Evolutionary conservation across 2,797 vertebrate species (phyloP), one percentile per base, ranked within the genome.

Genomic region (Acanthurus tractus): DNA sequence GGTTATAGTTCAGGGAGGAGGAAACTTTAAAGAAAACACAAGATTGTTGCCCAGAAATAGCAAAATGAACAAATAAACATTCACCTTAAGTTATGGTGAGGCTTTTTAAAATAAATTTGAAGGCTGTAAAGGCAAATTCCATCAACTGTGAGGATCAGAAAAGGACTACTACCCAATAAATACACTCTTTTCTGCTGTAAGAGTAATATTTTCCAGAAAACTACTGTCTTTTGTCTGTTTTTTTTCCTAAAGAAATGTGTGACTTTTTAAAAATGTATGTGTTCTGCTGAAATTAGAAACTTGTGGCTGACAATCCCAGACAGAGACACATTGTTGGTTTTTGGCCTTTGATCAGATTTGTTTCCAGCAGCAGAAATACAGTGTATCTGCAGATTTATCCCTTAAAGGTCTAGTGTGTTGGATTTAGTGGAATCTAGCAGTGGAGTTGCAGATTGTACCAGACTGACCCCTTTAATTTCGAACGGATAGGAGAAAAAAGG

Each of bases 291-390:
- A 66, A 54, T 22, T 12, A 29, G 17, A 20, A 46, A 13, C 12
- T 38, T 42, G 14, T 4, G 12, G 22, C 45, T 6, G 18, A 59
- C 12, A 74, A 38, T 9, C 23, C n/a, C 18, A 65, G 14, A 45
- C 6, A 25, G 46, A 18, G 18, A 9, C 1, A 1, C 15, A 11
- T 46, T 53, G n/a, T 20, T 64, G 45, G 14, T 54, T 54, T 53
- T 54, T 22, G 52, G 6, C 29, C 10, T 36, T 18, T n/a, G 2
- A 17, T 56, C 10, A 18, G 6, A 45, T 74, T 38, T 53, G 17
- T 74, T 50, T 57, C 58, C 25, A 36, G 40, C 15, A 56, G 38
- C 20, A 23, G 49, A 56, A 63, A 63, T 45, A 7, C 8, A 22
- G 9, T 29, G 34, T 22, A 46, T 54, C 2, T 0, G 3, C 63